Conservation (phyloP, 37 sponge, comb jelly and placozoan species). For the Oopsacas minuta region DNA sequence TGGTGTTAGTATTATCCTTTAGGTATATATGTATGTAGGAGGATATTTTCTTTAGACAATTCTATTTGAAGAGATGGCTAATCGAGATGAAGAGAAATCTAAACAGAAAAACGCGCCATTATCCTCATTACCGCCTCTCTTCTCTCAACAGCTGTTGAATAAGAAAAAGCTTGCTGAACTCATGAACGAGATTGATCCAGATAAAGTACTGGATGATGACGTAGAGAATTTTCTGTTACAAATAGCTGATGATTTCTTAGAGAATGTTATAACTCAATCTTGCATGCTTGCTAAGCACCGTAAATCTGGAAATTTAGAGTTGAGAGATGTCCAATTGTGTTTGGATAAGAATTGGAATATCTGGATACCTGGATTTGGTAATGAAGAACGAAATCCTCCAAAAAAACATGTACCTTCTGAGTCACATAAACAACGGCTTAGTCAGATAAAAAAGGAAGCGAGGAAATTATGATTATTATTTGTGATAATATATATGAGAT, state of each 20-base stretch:
- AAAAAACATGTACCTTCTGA: constrained; percentile 54
- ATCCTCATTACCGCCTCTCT: neutral
- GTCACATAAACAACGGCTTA: constrained; percentile 58
- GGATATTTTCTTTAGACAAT: too few species aligned
- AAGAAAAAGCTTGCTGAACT: constrained; percentile 59
- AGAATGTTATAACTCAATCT: constrained; percentile 63
- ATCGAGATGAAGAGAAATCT: neutral
- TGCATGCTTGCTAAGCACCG: constrained; percentile 81
- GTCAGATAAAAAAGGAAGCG: neutral
- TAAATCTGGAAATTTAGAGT: constrained; percentile 61
- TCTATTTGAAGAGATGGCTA: neutral
- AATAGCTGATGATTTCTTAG: constrained; percentile 88
- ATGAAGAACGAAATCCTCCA: constrained; percentile 28
- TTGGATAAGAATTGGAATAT: constrained; percentile 79
- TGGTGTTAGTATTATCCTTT: too few species aligned
- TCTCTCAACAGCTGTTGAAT: constrained; percentile 29
- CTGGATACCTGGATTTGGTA: constrained; percentile 72
- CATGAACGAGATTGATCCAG: constrained; percentile 64
- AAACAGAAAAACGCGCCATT: neutral
- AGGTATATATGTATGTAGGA: too few species aligned
- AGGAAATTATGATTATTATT: neutral
- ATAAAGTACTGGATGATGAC: constrained; percentile 77
- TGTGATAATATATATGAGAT: too few species aligned
- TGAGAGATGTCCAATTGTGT: constrained; percentile 57
- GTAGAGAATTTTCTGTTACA: constrained; percentile 74